phyloP scores from a whole-genome alignment of 1,140 invertebrate species.

The Drosophila arizonae region DNA sequence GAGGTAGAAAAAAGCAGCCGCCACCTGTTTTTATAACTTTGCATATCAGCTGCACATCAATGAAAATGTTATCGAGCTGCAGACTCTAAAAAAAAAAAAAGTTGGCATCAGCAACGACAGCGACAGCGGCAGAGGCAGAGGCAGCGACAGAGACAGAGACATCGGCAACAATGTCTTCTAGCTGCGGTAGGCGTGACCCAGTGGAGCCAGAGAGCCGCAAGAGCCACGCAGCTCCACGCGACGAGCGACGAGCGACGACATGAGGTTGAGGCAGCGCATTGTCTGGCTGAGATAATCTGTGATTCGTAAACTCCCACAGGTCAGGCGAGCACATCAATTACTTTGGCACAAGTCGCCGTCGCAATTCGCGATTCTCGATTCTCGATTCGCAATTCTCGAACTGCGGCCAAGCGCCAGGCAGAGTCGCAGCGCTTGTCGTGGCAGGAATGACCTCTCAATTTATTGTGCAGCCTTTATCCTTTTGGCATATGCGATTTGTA shows the following conservation, averaged over 20 bases:
- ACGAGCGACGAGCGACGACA: slow-evolving; percentile 66
- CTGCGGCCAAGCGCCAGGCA: slow-evolving; percentile 34
- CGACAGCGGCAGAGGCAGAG: not conserved
- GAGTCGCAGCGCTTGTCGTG: slow-evolving; percentile 46
- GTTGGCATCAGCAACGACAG: not conserved
- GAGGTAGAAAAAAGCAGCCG: slow-evolving; percentile 2
- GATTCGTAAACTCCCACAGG: slow-evolving; percentile 82
- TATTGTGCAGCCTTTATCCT: slow-evolving; percentile 80
- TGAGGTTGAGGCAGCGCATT: slow-evolving; percentile 71
- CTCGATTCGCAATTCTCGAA: not conserved
- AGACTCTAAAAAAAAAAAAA: not conserved
- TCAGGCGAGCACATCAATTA: slow-evolving; percentile 82
- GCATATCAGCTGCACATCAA: slow-evolving; percentile 49
- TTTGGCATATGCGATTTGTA: slow-evolving; percentile 79
- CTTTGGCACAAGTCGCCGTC: slow-evolving; percentile 75
- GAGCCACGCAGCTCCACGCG: slow-evolving; percentile 45
- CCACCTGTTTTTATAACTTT: slow-evolving; percentile 43
- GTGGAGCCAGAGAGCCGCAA: slow-evolving; percentile 28
- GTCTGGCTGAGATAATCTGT: slow-evolving; percentile 82
- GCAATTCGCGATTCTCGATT: not conserved
- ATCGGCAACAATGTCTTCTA: slow-evolving; percentile 4
- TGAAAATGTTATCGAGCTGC: slow-evolving; percentile 44
- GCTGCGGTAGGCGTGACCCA: slow-evolving; percentile 64
- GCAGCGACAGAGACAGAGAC: not conserved
- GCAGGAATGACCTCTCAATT: slow-evolving; percentile 83